phyloP scores from a whole-genome alignment of 1,140 invertebrate species.

The Fragariocoptes setiger region DNA sequence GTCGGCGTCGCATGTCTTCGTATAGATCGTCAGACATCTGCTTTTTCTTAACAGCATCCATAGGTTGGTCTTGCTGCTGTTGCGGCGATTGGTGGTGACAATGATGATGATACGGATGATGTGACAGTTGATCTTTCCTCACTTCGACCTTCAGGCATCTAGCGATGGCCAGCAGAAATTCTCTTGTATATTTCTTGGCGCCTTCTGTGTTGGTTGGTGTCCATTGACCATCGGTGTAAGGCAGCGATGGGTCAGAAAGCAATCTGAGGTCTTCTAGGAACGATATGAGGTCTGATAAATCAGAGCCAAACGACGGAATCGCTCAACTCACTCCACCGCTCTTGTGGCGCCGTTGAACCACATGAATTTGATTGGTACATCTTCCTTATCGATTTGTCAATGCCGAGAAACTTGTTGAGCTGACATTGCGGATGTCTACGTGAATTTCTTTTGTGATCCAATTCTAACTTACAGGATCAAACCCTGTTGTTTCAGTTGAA shows the following conservation, averaged over 20 bases:
- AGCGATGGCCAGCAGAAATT: conserved; percentile 28
- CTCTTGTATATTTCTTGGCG: conserved; percentile 36
- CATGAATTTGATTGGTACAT: conserved; percentile 69
- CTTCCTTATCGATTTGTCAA: conserved; percentile 59
- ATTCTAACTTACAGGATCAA: conserved; percentile 27
- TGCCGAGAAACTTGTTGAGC: conserved; percentile 47
- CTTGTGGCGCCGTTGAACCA: conserved; percentile 7
- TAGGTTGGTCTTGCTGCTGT: conserved; percentile 12
- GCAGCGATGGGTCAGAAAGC: conserved; percentile 49
- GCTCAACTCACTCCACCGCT: conserved; percentile 14
- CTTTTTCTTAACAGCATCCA: conserved; percentile 27
- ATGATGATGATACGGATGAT: conserved; percentile 15
- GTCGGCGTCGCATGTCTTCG: conserved; percentile 37
- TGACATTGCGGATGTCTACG: conserved; percentile 38
- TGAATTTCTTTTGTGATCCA: conserved; percentile 24
- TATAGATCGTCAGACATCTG: conserved; percentile 24
- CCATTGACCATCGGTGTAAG: conserved; percentile 31
- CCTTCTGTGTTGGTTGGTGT: conserved; percentile 45
- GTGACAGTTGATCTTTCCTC: neutral
- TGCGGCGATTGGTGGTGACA: conserved; percentile 4
- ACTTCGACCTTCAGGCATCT: neutral
- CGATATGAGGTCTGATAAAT: neutral
- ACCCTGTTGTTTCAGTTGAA: too few relatives aligned
- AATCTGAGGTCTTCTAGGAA: conserved; percentile 8
- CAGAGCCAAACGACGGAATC: neutral